These are phyloP conservation scores for Vanacampus margaritifer DNA, from an alignment of 2,113 vertebrate genomes.

Conservation along the genomic window DNA sequence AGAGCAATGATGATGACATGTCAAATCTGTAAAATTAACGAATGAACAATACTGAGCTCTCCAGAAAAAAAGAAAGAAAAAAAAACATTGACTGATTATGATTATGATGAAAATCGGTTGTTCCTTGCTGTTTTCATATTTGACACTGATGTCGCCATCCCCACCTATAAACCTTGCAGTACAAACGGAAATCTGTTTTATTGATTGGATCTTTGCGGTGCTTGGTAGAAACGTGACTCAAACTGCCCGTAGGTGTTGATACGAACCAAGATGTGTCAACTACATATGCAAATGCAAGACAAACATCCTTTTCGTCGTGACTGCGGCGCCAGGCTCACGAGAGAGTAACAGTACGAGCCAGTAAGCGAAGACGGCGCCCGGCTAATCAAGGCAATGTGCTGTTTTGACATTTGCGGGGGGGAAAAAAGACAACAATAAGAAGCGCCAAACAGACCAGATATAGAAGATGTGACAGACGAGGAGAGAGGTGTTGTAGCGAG, in stretches of 20 bases:
- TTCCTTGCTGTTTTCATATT: too few species aligned
- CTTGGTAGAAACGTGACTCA: not conserved
- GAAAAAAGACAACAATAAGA: not conserved
- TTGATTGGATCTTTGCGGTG: not conserved
- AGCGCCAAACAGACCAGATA: slow-evolving; percentile 34
- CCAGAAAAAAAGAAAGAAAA: too few species aligned
- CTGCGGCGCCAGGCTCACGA: not conserved
- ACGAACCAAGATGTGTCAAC: not conserved
- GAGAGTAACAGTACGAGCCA: slow-evolving; percentile 1
- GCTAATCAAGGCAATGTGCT: slow-evolving; percentile 23
- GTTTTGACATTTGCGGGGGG: slow-evolving; percentile 37
- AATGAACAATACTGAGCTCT: too few species aligned
- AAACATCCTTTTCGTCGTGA: not conserved
- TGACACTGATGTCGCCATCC: not conserved
- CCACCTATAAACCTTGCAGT: not conserved
- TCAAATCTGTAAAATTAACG: too few species aligned
- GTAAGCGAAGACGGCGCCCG: slow-evolving; percentile 1
- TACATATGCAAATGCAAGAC: not conserved
- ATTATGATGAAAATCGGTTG: too few species aligned
- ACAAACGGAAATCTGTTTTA: not conserved
- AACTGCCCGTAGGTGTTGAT: not conserved
- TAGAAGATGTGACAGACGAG: slow-evolving; percentile 33
- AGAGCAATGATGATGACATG: too few species aligned
- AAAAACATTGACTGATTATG: too few species aligned
- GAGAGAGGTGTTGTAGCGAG: slow-evolving; percentile 22